These are phyloP conservation scores for Callorhinus ursinus DNA, from an alignment of 2,113 vertebrate species.

Conservation along the genomic window DNA sequence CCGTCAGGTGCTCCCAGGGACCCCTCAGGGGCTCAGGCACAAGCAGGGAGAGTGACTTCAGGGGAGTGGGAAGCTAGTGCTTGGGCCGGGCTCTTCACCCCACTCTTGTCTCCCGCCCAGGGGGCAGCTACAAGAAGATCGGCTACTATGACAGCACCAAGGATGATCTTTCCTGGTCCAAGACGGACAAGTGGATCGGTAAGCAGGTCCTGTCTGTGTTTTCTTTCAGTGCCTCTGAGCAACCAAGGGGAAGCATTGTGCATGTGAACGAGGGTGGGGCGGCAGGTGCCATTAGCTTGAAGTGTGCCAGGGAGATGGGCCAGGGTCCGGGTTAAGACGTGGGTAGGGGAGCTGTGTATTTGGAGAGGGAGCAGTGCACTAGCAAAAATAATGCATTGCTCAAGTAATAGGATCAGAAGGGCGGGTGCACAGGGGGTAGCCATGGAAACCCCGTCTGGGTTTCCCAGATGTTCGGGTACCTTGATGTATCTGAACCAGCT, in stretches of 20 bases:
- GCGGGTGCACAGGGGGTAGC: not conserved
- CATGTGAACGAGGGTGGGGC: not conserved
- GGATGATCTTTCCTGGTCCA: conserved; percentile 95
- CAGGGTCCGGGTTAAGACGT: not conserved
- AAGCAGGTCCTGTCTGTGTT: conserved; percentile 68
- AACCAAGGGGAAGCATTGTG: not conserved
- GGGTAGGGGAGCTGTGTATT: not conserved
- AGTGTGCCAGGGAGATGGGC: not conserved
- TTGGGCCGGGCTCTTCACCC: rapidly evolving
- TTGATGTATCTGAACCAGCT: not conserved
- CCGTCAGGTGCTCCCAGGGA: not conserved
- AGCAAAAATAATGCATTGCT: not conserved
- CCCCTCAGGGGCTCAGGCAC: not conserved
- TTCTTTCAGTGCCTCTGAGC: not conserved
- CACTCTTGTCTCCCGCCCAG: conserved; percentile 73
- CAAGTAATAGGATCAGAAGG: not conserved
- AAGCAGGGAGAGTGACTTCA: not conserved
- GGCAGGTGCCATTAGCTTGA: not conserved
- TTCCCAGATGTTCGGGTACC: conserved; percentile 1
- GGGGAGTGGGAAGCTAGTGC: not conserved
- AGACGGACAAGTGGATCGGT: conserved; percentile 96
- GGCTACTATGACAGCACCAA: conserved; percentile 97
- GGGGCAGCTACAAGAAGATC: conserved; percentile 96
- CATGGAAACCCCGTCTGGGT: not conserved
- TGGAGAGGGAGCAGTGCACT: not conserved